phyloP scores from a whole-genome alignment of 2,797 vertebrate species.

The Xiphorhynchus erythropygius region DNA sequence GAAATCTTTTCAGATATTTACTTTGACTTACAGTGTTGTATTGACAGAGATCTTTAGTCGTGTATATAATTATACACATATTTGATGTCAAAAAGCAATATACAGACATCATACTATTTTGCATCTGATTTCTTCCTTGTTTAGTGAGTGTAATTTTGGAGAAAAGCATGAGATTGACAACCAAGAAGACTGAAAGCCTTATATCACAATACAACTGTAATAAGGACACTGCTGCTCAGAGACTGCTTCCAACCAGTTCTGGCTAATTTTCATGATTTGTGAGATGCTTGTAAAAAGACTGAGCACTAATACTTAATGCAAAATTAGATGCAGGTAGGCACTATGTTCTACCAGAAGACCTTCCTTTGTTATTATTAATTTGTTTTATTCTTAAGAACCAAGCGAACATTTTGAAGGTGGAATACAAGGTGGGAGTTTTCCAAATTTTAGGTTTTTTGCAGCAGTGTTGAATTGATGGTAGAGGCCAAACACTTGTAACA shows the following conservation, averaged over 20 bases:
- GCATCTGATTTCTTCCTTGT: not conserved
- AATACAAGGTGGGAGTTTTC: not conserved
- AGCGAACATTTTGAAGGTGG: not conserved
- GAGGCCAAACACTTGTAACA: not conserved
- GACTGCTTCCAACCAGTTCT: not conserved
- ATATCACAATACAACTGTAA: not conserved
- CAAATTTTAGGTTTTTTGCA: rapidly evolving
- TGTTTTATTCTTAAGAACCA: not conserved
- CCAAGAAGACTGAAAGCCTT: not conserved
- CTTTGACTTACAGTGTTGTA: not conserved
- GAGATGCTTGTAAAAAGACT: not conserved
- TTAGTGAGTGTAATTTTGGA: not conserved
- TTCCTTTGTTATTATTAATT: not conserved
- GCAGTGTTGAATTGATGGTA: not conserved
- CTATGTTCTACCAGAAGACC: not conserved
- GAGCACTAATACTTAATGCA: not conserved
- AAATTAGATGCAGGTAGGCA: not conserved
- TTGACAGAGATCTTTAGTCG: not conserved
- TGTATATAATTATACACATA: not conserved
- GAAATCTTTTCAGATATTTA: not conserved
- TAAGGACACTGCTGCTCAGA: not conserved
- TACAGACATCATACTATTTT: not conserved
- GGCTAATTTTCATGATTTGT: not conserved
- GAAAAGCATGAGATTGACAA: not conserved
- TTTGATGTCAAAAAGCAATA: not conserved